Base-by-base conservation (phyloP, 2,797 vertebrate species). In the Petrocephalus schoutedeni region DNA sequence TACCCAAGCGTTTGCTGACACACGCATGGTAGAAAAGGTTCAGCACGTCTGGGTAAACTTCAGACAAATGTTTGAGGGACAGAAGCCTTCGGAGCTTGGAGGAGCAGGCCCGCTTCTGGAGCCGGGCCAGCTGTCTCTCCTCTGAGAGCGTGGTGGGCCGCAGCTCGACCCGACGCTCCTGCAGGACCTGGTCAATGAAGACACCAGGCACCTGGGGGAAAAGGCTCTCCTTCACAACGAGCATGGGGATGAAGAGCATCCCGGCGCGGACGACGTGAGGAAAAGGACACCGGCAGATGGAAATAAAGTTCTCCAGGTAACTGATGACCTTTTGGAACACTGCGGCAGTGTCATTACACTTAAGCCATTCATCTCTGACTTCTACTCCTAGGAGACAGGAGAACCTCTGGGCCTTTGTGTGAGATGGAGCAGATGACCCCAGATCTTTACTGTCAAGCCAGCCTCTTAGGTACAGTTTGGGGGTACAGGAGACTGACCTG, bases 61-160 rank as follows among this genome's bases (percentile, higher is more conserved):
- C 94, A 0, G 97, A 97, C 90, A 99, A 94, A 89, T 98, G 97
- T 91, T 97, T 99, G 91, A 99, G 95, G 0, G 98, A 98, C 92
- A 99, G 95, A 67, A 99, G 94, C 91, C 97, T 97, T 90, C 98
- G 93, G 92, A 99, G 97, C 90, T 96, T 97, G 0, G 96, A 99
- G 1, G 98, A 97, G 85, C 97, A 98, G 89, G 96, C 94, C 1
- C 95, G 96, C 19, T 97, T 96, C 74, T 98, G 95, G 0, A 96
- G 93, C 32, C 97, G 97, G 89, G 96, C 95, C 80, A 99, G 93
- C 19, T 96, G 95, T 89, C 96, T 97, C 94, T 99, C 98, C 92
- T 99, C 98, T 0, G 98, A 97, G 1, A 99, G 96, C 0, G 98
- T 99, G 41, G 98, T 97, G 67, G 98, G 98, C 0, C 98, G 95